Conservation (phyloP, 1,140 invertebrate genomes). For the Habropoda laboriosa region DNA sequence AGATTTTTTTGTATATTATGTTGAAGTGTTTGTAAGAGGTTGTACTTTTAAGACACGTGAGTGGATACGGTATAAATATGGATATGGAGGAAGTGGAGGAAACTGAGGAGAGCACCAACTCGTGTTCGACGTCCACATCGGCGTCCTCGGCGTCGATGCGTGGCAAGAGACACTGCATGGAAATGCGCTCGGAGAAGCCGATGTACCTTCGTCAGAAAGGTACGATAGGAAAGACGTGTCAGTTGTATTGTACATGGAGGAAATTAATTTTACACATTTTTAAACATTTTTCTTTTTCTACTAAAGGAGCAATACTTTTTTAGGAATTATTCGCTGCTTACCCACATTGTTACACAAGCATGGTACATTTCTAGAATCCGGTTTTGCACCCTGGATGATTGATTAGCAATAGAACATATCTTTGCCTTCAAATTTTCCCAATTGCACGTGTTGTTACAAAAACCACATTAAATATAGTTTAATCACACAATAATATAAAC, state of each 20-base stretch:
- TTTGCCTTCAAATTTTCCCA: neutral
- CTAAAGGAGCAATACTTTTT: no score
- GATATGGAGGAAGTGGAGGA: slow-evolving; percentile 33
- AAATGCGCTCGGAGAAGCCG: slow-evolving; percentile 67
- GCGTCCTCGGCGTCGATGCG: slow-evolving; percentile 13
- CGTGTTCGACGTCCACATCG: neutral
- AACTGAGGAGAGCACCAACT: slow-evolving; percentile 2
- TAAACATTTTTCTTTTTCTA: no score
- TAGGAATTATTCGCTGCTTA: neutral
- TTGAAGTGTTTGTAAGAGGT: neutral
- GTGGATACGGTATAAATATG: neutral
- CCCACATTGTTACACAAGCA: neutral
- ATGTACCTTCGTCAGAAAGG: slow-evolving; percentile 72
- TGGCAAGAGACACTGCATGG: slow-evolving; percentile 55
- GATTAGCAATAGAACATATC: neutral
- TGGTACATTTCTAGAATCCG: neutral
- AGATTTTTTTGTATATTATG: neutral
- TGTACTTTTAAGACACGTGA: neutral
- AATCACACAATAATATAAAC: no score
- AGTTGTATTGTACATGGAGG: no score
- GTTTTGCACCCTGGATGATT: neutral
- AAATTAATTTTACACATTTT: no score
- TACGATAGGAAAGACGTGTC: slow-evolving; percentile 35
- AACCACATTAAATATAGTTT: no score
- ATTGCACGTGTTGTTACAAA: neutral